Evolutionary conservation across 1,140 invertebrate genomes (phyloP).

Genomic region (Pogonognathellus flavescens): DNA sequence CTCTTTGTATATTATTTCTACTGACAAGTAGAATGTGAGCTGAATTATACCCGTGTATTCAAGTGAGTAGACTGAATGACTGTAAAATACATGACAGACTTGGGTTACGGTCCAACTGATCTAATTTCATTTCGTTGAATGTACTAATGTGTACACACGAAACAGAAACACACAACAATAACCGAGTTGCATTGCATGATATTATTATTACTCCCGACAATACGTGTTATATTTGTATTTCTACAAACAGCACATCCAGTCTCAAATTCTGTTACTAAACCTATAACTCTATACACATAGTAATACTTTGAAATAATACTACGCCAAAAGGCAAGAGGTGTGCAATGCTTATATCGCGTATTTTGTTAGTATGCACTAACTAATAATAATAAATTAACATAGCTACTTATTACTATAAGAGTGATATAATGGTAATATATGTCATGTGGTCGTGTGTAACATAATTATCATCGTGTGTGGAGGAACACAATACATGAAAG

Average conservation of each 20-base stretch:
- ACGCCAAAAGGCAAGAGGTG: not conserved
- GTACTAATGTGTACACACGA: conserved; percentile 4
- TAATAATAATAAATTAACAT: no score
- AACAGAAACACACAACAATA: not conserved
- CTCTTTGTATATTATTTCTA: conserved; percentile 38
- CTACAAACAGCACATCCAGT: not conserved
- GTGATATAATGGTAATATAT: not conserved
- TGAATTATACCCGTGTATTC: not conserved
- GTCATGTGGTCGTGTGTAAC: conserved; percentile 18
- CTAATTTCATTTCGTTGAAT: conserved; percentile 34
- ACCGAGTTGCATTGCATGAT: conserved; percentile 21
- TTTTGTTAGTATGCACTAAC: no score
- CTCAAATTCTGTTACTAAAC: no score
- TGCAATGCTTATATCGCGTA: no score
- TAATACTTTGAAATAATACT: no score
- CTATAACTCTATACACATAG: no score
- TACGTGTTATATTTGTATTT: not conserved
- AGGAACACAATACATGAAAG: conserved; percentile 28
- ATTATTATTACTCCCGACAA: no score
- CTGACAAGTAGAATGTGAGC: no score
- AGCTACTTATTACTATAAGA: no score
- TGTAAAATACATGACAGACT: not conserved
- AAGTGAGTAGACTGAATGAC: not conserved
- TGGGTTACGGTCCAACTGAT: conserved; percentile 40
- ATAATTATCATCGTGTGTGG: conserved; percentile 18